Evolutionary conservation across 2,113 vertebrate genomes (phyloP).

Genomic region (Gadus chalcogrammus): DNA sequence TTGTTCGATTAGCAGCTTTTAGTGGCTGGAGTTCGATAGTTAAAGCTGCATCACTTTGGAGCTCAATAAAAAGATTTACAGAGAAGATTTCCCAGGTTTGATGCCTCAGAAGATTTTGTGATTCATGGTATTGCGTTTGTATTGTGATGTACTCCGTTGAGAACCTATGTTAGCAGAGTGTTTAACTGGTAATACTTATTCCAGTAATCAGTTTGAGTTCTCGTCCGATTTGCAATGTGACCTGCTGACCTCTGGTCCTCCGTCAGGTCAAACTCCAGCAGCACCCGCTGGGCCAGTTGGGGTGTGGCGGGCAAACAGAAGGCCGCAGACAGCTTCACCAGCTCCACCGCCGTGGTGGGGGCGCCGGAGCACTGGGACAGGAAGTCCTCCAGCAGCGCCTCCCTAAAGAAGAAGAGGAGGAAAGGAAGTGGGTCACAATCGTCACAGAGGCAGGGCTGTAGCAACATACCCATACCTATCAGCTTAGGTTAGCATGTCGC

Average conservation of each 20-base stretch:
- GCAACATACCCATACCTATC: no score
- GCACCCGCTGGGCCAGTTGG: slow-evolving; percentile 56
- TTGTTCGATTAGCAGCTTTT: no score
- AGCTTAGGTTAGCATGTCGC: background rate
- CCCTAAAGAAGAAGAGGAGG: slow-evolving; percentile 59
- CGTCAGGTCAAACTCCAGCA: slow-evolving; percentile 70
- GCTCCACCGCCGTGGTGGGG: slow-evolving; percentile 71
- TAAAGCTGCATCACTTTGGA: no score
- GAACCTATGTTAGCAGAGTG: no score
- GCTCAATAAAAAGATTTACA: no score
- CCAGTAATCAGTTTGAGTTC: background rate
- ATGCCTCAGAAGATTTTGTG: no score
- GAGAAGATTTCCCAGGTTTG: no score
- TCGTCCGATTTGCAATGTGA: background rate
- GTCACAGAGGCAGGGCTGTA: no score
- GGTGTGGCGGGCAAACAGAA: slow-evolving; percentile 74
- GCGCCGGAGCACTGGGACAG: slow-evolving; percentile 61
- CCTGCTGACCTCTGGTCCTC: slow-evolving; percentile 79
- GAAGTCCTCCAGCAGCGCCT: slow-evolving; percentile 73
- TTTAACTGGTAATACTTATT: no score
- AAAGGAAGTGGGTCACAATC: background rate
- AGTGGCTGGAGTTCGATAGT: no score
- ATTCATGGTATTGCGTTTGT: no score
- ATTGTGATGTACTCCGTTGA: no score
- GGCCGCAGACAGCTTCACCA: slow-evolving; percentile 78